Evolutionary conservation across 2,797 vertebrate genomes (phyloP).

Genomic region (Crocodylus rhombifer): DNA sequence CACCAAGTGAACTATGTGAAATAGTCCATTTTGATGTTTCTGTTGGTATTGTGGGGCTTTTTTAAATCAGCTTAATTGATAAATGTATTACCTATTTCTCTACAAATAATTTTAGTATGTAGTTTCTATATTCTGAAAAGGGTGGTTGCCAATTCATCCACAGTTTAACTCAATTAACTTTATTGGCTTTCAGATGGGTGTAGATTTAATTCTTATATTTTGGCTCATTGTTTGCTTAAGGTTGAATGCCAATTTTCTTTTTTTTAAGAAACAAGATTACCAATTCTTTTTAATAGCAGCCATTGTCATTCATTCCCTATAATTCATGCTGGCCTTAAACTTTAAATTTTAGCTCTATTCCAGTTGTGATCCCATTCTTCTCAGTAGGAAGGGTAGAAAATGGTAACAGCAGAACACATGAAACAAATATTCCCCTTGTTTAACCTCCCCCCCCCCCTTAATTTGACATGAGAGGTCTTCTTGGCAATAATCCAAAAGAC

Average conservation of each 20-base stretch:
- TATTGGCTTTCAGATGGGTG: neutral
- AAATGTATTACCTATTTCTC: neutral
- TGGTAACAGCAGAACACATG: neutral
- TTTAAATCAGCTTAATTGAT: neutral
- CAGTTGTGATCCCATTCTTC: neutral
- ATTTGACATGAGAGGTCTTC: neutral
- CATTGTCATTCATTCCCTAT: neutral
- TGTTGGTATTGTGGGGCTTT: neutral
- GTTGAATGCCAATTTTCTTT: neutral
- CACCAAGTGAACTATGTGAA: neutral
- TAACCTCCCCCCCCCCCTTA: neutral
- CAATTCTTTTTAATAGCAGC: neutral
- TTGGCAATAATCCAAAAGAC: neutral
- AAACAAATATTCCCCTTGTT: neutral
- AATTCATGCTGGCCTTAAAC: neutral
- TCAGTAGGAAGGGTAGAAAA: neutral
- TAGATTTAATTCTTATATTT: neutral
- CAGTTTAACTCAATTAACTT: neutral
- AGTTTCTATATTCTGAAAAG: neutral
- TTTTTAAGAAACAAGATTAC: neutral
- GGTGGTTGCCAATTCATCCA: neutral
- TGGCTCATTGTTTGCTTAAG: neutral
- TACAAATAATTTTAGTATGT: accelerated
- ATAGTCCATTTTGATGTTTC: neutral
- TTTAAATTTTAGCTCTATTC: neutral